Evolutionary conservation across 2,113 vertebrate genomes (phyloP).

Genomic region (Trogon surrucura): DNA sequence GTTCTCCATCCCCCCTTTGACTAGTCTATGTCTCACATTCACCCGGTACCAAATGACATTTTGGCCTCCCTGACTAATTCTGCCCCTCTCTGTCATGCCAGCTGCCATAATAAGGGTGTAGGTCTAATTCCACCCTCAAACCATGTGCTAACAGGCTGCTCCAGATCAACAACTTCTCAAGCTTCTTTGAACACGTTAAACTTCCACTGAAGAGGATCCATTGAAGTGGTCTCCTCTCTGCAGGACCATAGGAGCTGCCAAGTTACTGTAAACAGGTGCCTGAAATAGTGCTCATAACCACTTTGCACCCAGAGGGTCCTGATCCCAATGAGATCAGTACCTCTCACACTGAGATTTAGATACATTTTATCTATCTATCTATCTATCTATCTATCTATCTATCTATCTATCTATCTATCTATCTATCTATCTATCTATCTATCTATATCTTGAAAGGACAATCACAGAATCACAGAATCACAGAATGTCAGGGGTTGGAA

Average conservation of each 20-base stretch:
- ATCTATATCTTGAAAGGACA: not conserved
- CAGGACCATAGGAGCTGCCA: not conserved
- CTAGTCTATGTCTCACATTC: not conserved
- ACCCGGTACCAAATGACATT: not conserved
- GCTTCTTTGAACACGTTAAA: not conserved
- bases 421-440: not conserved
- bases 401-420: not conserved
- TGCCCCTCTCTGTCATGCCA: not conserved
- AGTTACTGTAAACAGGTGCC: not conserved
- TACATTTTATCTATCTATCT: not conserved
- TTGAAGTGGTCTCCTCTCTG: not conserved
- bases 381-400: not conserved
- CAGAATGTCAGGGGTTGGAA: too few relatives aligned
- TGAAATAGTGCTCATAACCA: not conserved
- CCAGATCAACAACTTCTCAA: not conserved
- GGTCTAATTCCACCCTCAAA: not conserved
- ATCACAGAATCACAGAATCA: too few relatives aligned
- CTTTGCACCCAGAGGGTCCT: not conserved
- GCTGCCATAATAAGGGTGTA: not conserved
- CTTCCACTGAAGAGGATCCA: not conserved
- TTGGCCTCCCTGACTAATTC: not conserved
- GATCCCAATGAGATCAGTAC: not conserved
- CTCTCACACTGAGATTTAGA: not conserved
- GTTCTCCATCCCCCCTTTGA: not conserved
- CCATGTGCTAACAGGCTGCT: not conserved